Percentiles rank a stretch among this genome's conserved stretches.
phyloP scores from a whole-genome alignment of 2,797 vertebrate genomes.

The Gambelia wislizenii region DNA sequence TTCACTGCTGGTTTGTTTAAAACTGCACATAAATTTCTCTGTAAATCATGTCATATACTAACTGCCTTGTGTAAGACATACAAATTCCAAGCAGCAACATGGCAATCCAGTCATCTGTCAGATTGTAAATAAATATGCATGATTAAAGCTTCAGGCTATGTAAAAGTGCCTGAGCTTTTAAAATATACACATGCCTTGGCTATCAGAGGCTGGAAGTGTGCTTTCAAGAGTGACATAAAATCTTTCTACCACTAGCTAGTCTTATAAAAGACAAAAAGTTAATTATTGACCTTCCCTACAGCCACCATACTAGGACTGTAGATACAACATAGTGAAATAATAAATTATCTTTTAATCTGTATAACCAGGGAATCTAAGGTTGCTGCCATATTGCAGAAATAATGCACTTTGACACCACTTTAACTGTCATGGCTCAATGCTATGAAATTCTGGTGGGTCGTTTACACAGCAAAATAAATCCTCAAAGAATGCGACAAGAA shows the following conservation, averaged over 20 bases:
- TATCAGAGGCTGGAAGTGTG: background rate
- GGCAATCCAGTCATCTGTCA: background rate
- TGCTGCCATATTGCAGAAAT: too few species aligned
- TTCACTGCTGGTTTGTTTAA: background rate
- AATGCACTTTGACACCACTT: too few species aligned
- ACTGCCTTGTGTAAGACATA: background rate
- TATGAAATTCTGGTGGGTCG: too few species aligned
- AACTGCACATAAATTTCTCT: background rate
- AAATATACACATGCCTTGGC: background rate
- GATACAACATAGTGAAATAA: background rate
- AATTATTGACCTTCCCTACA: background rate
- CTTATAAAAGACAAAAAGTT: background rate
- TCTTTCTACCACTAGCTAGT: background rate
- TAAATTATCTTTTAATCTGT: background rate
- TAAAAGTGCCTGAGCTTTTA: background rate
- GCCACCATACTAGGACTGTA: background rate
- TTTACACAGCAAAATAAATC: too few species aligned
- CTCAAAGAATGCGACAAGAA: too few species aligned
- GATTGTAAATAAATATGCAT: background rate
- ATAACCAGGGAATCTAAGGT: background rate
- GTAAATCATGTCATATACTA: background rate
- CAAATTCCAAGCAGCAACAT: background rate
- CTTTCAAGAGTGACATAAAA: background rate
- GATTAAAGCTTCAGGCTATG: conserved; percentile 3
- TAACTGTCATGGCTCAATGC: too few species aligned